Evolutionary conservation across 2,113 vertebrate species (phyloP), one percentile per base, ranked within the genome.

Genomic region (Passer domesticus): DNA sequence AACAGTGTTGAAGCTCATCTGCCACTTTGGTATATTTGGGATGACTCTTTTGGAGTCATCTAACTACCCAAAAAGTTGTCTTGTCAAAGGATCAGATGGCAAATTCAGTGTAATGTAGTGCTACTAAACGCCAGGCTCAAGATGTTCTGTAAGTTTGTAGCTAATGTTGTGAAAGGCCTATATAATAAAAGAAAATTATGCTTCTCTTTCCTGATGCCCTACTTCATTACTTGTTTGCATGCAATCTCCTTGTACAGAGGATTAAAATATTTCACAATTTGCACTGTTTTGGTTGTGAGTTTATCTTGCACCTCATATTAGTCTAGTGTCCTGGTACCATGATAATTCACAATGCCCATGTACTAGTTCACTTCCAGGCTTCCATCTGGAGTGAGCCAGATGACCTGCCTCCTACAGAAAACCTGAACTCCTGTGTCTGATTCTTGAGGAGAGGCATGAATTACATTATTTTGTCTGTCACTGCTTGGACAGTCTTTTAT

Each of bases 311-410:
- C 8, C 35, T 83, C 16, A 11, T 77, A 83, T 80, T 58, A 74
- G 17, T 46, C 16, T 87, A 16, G 11, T 0, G 1, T 76, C 21
- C 22, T 47, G 5, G 5, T 83, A 53, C 21, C 2, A 0, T 49
- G 55, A 28, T 35, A 15, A 18, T 69, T 73, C 44, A 83, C 28
- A 25, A 19, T 83, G 35, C 27, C 19, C 1, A 1, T 8, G 6
- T 76, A 7, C 44, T 60, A 3, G 33, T 59, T 91, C 23, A 35
- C 14, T 72, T 59, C 44, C 44, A 39, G 16, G 11, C 30, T 87
- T 16, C 10, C 4, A 20, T 49, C 11, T 74, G 59, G 13, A 78
- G 24, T 53, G n/a, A 91, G 24, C 28, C 22, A 37, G 35, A 22
- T 75, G 31, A 79, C 49, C 7, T 41, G 5, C 18, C 23, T 73